Evolutionary conservation across 2,888 invertebrate genomes (phyloP).

Genomic region (Magallana nippona): DNA sequence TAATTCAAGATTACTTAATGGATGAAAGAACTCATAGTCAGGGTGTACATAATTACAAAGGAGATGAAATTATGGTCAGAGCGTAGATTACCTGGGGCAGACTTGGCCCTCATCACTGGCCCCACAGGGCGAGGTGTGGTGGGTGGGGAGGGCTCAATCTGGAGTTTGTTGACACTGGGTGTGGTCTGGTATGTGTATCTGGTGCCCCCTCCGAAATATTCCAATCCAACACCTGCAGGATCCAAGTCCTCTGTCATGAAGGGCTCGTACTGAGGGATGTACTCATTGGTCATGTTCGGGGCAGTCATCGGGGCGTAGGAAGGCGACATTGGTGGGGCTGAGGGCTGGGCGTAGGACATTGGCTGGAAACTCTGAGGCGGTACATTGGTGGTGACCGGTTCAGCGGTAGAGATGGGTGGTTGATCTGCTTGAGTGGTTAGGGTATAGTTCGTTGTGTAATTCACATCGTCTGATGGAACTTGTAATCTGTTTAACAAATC

Average conservation of each 20-base stretch:
- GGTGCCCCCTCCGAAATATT: slow-evolving; percentile 49
- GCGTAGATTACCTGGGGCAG: slow-evolving; percentile 66
- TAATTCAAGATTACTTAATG: too few species aligned
- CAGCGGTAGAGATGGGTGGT: background rate
- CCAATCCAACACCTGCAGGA: slow-evolving; percentile 11
- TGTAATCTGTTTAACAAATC: background rate
- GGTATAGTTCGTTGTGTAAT: background rate
- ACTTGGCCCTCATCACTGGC: slow-evolving; percentile 62
- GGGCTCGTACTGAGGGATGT: slow-evolving; percentile 14
- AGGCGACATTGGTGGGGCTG: slow-evolving; percentile 28
- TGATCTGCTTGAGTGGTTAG: background rate
- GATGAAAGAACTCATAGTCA: too few species aligned
- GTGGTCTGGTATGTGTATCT: slow-evolving; percentile 67
- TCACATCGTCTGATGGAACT: background rate
- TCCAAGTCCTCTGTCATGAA: slow-evolving; percentile 40
- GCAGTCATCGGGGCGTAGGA: slow-evolving; percentile 33
- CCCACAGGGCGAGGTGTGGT: slow-evolving; percentile 58
- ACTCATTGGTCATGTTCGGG: slow-evolving; percentile 12
- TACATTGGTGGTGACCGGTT: slow-evolving; percentile 27
- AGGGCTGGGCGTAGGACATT: slow-evolving; percentile 18
- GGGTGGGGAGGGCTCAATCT: slow-evolving; percentile 62
- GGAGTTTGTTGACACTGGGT: slow-evolving; percentile 64
- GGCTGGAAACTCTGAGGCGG: slow-evolving; percentile 28
- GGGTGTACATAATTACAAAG: too few species aligned
- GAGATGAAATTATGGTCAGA: too few species aligned